Evolutionary conservation across 2,113 vertebrate genomes (phyloP).

Genomic region (Phoenicopterus ruber): DNA sequence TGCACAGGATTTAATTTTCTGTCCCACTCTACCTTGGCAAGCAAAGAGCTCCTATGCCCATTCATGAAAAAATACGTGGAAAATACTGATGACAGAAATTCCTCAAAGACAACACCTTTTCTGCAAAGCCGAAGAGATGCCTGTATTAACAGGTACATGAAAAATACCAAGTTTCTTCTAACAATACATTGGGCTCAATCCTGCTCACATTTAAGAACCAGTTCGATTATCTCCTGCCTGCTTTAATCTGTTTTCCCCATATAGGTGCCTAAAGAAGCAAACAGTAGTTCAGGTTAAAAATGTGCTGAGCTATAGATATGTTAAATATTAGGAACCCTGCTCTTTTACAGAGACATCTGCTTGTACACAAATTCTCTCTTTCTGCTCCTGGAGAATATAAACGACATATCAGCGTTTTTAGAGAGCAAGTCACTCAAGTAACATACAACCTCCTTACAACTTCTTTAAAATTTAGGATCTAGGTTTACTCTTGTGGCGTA

Average conservation of each 20-base stretch:
- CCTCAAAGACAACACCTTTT: neutral
- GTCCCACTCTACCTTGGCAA: neutral
- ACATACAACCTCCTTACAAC: neutral
- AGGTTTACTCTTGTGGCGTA: neutral
- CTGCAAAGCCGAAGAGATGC: neutral
- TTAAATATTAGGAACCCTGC: neutral
- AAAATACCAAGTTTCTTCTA: neutral
- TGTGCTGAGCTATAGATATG: constrained; percentile 18
- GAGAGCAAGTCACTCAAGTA: constrained; percentile 42
- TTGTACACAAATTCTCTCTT: constrained; percentile 24
- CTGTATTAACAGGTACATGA: neutral
- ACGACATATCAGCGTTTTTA: constrained; percentile 9
- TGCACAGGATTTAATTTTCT: neutral
- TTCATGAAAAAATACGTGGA: neutral
- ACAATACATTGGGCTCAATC: neutral
- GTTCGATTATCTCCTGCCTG: neutral
- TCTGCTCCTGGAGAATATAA: constrained; percentile 31
- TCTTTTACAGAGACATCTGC: constrained; percentile 22
- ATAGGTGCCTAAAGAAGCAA: constrained; percentile 13
- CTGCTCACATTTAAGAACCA: neutral
- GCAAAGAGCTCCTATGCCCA: neutral
- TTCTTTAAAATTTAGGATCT: constrained; percentile 53
- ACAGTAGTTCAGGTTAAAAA: constrained; percentile 11
- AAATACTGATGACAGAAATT: neutral
- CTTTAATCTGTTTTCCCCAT: neutral